Base-by-base conservation (phyloP, 2,888 invertebrate genomes). In the Cheilosia soror region DNA sequence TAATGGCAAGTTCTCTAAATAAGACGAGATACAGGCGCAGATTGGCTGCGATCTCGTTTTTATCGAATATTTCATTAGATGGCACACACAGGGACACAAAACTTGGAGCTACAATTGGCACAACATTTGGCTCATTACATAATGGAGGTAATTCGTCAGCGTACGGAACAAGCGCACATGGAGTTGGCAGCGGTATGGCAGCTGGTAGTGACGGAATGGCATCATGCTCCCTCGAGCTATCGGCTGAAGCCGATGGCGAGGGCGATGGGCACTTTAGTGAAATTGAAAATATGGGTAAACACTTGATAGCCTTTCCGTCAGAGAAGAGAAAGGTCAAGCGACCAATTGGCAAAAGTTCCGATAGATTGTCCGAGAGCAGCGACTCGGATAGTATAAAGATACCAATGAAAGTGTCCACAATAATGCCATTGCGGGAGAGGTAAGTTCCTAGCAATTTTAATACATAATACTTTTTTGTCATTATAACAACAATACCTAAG, bases 1-100 rank as follows among this genome's bases (percentile, higher is more conserved):
- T 92, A 92, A 92, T 92, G 92, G 92, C 92, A 92, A 92, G 91
- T 92, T 91, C 92, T 89, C 90, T 91, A 76, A 92, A 92, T 90
- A 92, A 92, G 89, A 94, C 94, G 90, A 95, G 95, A 93, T 96
- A 96, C 90, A 95, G 97, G 91, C 95, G 97, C 93, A 95, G 97
- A 92, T 94, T 98, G 89, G 97, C 98, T 91, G 98, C 98, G 89
- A 95, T 98, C 90, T 96, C 97, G 90, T 99, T 98, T 94, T 94
- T 99, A 89, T 96, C 98, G 71, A 98, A 98, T 93, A 98, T 99
- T 91, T 98, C 98, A 87, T 94, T 98, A 87, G 98, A 98, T 93
- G 98, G 98, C 88, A 96, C 96, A 89, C 96, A 96, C 92, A 95
- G 94, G 91, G 96, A 96, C 91, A 95, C 95, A 82, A 95, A 94